A percentile compares a stretch with the other conserved stretches of the same genome.
Evolutionary conservation across 2,797 vertebrate species (phyloP).

Genomic region (Allobates femoralis): DNA sequence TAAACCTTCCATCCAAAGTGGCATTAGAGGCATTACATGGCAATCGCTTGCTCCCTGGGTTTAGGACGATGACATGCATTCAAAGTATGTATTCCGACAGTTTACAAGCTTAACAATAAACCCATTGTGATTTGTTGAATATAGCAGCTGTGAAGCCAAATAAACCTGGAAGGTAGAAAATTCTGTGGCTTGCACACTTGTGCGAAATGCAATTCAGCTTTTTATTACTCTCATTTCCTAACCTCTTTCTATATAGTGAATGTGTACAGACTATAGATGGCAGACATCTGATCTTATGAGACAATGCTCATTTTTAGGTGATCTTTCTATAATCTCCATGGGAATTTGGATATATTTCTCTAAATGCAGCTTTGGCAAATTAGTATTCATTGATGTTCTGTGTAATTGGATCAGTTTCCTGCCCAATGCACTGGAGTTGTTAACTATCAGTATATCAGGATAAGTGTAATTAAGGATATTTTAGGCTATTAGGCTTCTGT

Average conservation of each 20-base stretch:
- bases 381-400: neutral
- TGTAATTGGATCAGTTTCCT: neutral
- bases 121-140: neutral
- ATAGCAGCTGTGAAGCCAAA: neutral
- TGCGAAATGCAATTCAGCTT: neutral
- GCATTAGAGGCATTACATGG: slow-evolving; percentile 49
- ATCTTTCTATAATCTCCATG: neutral
- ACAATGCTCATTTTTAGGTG: neutral
- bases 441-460: neutral
- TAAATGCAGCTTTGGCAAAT: neutral
- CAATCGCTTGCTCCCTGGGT: slow-evolving; percentile 27
- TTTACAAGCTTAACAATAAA: slow-evolving; percentile 25
- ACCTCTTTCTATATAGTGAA: neutral
- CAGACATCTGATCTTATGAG: too few relatives aligned
- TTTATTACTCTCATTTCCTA: neutral
- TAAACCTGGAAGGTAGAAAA: neutral
- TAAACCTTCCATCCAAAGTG: slow-evolving; percentile 32
- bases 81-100: slow-evolving; percentile 32
- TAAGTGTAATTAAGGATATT: too few relatives aligned
- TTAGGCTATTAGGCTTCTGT: neutral
- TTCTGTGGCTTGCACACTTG: neutral
- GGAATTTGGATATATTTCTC: neutral
- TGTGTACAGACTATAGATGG: neutral
- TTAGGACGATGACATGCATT: slow-evolving; percentile 39
- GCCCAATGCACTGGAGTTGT: too few relatives aligned